phyloP scores from a whole-genome alignment of 2,797 vertebrate species.

The Mycteria americana region DNA sequence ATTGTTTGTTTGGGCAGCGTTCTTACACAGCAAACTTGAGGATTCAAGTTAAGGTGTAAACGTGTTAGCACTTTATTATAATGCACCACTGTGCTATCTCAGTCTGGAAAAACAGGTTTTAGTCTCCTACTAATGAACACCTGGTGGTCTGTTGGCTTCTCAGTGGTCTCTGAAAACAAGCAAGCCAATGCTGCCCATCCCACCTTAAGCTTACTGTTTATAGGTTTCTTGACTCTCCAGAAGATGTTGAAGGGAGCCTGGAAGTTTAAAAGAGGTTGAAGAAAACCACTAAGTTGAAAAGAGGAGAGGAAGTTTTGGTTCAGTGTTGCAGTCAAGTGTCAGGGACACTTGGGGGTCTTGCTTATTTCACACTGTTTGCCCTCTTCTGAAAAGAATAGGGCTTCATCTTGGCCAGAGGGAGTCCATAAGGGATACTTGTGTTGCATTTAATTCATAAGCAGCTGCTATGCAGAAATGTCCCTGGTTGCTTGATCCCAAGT shows the following conservation, averaged over 20 bases:
- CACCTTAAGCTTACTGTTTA: not conserved
- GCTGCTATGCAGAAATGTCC: not conserved
- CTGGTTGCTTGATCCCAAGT: not conserved
- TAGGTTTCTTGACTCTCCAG: not conserved
- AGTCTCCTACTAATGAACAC: not conserved
- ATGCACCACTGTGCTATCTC: not conserved
- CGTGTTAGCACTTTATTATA: not conserved
- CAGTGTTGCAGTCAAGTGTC: not conserved
- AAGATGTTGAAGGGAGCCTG: not conserved
- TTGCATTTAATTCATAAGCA: not conserved
- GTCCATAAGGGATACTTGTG: too few relatives aligned
- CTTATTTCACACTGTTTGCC: not conserved
- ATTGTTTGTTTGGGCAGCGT: not conserved
- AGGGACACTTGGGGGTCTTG: not conserved
- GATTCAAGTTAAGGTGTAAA: not conserved
- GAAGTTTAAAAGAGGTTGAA: not conserved
- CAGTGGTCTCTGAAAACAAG: not conserved
- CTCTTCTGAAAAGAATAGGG: not conserved
- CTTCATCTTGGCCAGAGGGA: not conserved
- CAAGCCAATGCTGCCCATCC: not conserved
- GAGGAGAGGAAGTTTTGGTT: not conserved
- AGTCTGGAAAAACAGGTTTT: not conserved
- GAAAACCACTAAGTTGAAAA: not conserved
- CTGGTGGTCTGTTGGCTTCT: not conserved
- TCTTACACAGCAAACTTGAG: not conserved